Evolutionary conservation across 2,797 vertebrate species (phyloP).

Genomic region (Lates japonicus): DNA sequence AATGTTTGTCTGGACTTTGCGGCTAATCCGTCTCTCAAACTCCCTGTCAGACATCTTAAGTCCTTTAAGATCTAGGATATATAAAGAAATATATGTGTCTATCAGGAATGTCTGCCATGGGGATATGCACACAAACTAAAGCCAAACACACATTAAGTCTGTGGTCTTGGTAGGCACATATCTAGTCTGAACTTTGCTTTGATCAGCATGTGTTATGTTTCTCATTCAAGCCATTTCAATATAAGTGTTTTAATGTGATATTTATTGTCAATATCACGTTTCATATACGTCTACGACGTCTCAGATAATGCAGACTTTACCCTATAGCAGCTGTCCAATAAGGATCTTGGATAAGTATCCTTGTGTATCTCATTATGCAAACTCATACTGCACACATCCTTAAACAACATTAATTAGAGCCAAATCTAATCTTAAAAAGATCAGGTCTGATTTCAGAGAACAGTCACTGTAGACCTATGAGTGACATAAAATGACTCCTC

Average conservation of each 20-base stretch:
- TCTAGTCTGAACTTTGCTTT: constrained; percentile 29
- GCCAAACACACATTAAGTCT: neutral
- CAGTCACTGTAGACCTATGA: constrained; percentile 22
- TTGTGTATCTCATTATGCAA: constrained; percentile 64
- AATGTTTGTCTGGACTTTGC: constrained; percentile 43
- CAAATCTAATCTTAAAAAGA: constrained; percentile 68
- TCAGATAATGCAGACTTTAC: constrained; percentile 34
- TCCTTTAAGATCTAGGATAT: constrained; percentile 33
- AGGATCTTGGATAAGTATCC: constrained; percentile 62
- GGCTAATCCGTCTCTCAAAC: constrained; percentile 41
- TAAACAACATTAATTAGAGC: constrained; percentile 60
- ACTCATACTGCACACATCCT: constrained; percentile 59
- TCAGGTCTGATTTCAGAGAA: constrained; percentile 58
- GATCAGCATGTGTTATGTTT: constrained; percentile 45
- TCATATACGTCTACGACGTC: constrained; percentile 4
- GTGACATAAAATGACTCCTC: neutral
- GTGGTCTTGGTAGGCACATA: neutral
- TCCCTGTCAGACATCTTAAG: constrained; percentile 37
- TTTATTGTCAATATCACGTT: constrained; percentile 58
- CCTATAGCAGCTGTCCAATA: constrained; percentile 46
- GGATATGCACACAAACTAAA: constrained; percentile 17
- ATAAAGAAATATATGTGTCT: neutral
- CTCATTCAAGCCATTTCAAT: constrained; percentile 30
- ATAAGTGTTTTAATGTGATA: constrained; percentile 39
- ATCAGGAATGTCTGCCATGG: neutral